Base-by-base conservation (phyloP, 2,797 vertebrate species). In the Parotocinclus haroldoi region DNA sequence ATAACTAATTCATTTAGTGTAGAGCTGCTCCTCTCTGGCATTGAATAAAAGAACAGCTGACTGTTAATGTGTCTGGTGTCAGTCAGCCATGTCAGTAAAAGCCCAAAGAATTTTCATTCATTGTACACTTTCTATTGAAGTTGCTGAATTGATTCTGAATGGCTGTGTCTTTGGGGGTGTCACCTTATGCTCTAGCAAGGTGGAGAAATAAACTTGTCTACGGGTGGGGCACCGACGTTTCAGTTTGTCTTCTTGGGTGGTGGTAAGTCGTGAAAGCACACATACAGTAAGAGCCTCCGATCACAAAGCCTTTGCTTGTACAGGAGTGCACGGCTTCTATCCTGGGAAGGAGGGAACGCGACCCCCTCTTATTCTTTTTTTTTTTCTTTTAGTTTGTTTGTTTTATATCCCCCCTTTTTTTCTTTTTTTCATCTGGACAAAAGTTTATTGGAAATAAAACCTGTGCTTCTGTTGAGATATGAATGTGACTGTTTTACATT, bases 361-460 rank as follows among this genome's bases (percentile, higher is more conserved):
- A 83, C 89, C 86, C 87, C n/a, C n/a, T 88, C 82, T 72, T 79
- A 76, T 82, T 65, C 12, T 63, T 66, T 61, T 71, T 52, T 62
- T 75, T 79, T 83, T 54, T 68, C 19, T 71, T 49, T 59, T 66
- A 10, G 10, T 74, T 10, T 13, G 52, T 87, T 27, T 27, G 27
- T 2, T 84, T 70, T 7, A 10, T 84, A 68, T 83, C 83, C 79
- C 82, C 83, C 81, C 79, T 5, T 27, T 2, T 85, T 54, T 39
- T 55, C 86, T 85, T 80, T 86, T 88, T 89, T 87, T 85, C 83
- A 88, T 89, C 87, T 91, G 90, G 89, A 90, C 83, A 83, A 90
- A 83, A 89, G 85, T 90, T 90, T 89, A 89, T 90, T 91, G 81
- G 89, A 90, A 82, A 80, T 81, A 91, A 91, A 92, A 91, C 87